These are phyloP conservation scores for Catamblyrhynchus diadema DNA, from an alignment of 2,797 vertebrate species.

Conservation along the genomic window DNA sequence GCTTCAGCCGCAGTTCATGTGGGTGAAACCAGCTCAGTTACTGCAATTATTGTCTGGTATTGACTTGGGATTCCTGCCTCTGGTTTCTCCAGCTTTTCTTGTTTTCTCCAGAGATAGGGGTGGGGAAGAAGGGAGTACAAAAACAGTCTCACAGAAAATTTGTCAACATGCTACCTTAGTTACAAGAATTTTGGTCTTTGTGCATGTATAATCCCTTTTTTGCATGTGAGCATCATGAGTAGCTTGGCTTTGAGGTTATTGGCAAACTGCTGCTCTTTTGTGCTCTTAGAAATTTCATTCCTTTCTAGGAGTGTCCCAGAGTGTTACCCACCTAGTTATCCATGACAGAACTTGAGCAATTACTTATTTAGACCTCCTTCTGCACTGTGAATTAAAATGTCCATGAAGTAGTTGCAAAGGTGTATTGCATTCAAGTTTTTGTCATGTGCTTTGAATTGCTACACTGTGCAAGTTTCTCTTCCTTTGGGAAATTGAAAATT, in stretches of 20 bases:
- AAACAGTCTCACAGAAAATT: background rate
- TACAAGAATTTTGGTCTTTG: background rate
- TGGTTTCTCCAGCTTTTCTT: background rate
- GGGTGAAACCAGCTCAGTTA: background rate
- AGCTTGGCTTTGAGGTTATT: background rate
- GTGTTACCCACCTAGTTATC: background rate
- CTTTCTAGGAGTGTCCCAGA: background rate
- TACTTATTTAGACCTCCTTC: background rate
- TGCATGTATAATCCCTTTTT: background rate
- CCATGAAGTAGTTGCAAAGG: background rate
- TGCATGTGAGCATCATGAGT: background rate
- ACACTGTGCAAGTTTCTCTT: background rate
- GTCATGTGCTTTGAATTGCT: background rate
- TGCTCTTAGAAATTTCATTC: background rate
- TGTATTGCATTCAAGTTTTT: background rate
- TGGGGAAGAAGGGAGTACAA: background rate
- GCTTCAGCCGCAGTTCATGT: background rate
- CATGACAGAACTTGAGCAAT: background rate
- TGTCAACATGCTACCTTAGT: background rate
- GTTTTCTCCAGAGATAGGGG: background rate
- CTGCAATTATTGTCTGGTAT: background rate
- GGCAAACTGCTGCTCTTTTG: background rate
- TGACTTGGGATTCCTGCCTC: background rate
- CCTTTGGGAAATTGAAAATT: background rate
- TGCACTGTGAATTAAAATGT: background rate